Base-by-base conservation (phyloP, 2,797 vertebrate species). In the Enteromius fasciolatus region DNA sequence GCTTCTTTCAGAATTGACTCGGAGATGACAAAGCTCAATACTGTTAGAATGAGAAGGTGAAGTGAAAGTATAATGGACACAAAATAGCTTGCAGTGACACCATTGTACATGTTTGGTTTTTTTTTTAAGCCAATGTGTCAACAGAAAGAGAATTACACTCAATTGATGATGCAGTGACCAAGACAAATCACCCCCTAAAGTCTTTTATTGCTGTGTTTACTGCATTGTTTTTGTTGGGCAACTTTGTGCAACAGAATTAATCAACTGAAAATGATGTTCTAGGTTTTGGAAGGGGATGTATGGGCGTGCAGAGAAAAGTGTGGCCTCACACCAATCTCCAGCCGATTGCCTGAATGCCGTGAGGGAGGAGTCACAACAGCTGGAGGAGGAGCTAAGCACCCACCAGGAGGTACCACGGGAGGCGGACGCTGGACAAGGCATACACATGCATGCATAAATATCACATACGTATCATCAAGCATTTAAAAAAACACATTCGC, bases 241-340 rank as follows among this genome's bases (percentile, higher is more conserved):
- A 59, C 3, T 41, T 20, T 25, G 4, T 17, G 1, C 25, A 78
- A 78, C 33, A 50, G 17, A 48, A 11, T 48, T 44, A 36, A 81
- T 52, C 15, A 9, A 41, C 12, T 44, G 48, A 25, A 33, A 82
- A 76, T 68, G 0, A 67, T 36, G 10, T 76, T 31, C 1, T 61
- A 99, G 98, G 91, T 97, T 99, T 90, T 99, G 98, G 98, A 98
- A 96, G 82, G 96, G 96, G 28, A 97, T 99, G 91, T 99, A 99
- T 76, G 97, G 97, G 90, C 95, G 95, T 67, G 89, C 93, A 63
- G 97, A 98, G 81, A 97, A 95, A 86, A 93, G 95, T 0, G 74
- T 94, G 73, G 95, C 96, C 68, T 95, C 96, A 11, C 91, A 94
- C 4, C 97, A 97, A 87, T 97, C 96, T 0, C 93, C 97, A 1